These are phyloP conservation scores for Halesus radiatus DNA, from an alignment of 1,140 invertebrate genomes.

Conservation along the genomic window DNA sequence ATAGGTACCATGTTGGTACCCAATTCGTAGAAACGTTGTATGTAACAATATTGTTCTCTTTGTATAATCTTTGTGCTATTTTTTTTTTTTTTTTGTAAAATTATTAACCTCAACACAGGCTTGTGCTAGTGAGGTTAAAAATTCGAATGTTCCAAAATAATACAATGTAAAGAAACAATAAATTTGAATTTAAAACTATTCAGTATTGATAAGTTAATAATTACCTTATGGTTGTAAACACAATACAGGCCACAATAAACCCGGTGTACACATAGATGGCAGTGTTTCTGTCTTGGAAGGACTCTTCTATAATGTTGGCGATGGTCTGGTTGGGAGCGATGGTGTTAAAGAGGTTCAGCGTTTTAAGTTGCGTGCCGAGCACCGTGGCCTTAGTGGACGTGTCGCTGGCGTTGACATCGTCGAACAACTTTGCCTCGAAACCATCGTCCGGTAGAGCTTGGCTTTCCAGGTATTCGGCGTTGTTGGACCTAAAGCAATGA, in stretches of 20 bases:
- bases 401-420: background rate
- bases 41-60: no score
- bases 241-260: conserved; percentile 71
- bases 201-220: no score
- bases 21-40: no score
- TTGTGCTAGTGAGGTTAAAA: no score
- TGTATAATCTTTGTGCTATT: no score
- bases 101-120: no score
- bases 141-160: no score
- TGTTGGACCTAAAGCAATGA: conserved; percentile 42
- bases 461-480: conserved; percentile 40
- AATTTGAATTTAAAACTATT: no score
- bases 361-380: conserved; percentile 53
- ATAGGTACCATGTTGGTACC: no score
- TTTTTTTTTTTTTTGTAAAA: no score
- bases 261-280: conserved; percentile 74
- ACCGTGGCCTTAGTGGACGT: conserved; percentile 57
- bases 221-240: conserved; percentile 70
- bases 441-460: background rate
- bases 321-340: background rate
- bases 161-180: no score
- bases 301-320: conserved; percentile 44
- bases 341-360: background rate
- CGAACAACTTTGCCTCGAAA: background rate
- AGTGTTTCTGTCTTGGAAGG: conserved; percentile 54